Evolutionary conservation across 2,113 vertebrate genomes (phyloP), one percentile per base, ranked within the genome.

Genomic region (Xenotilapia leptura): DNA sequence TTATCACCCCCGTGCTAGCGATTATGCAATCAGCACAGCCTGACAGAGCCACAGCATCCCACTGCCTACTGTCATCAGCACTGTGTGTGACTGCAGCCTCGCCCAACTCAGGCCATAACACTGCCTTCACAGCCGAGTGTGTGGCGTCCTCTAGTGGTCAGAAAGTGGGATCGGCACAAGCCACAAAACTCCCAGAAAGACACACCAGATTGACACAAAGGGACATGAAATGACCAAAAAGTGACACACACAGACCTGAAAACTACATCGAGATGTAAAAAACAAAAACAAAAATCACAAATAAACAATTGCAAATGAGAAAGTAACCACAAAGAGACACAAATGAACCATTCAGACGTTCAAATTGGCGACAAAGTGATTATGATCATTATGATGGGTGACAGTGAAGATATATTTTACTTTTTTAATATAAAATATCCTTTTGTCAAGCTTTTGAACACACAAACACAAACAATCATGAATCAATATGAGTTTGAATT

Each of bases 101-200:
- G 53, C 84, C 90, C 82, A 36, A 6, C 9, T 17, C 26, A 3
- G 6, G 49, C 36, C 60, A 23, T 14, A 38, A 9, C 14, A 1
- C 88, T 21, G 21, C 56, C 15, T 21, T 79, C 86, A 58, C 60
- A 58, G 12, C 83, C 28, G 19, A 42, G 86, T 19, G 3, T 21
- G 55, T 75, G 51, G 82, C 75, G 88, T 51, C 89, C 90, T 84
- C 94, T 92, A 65, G 33, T 90, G 94, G 92, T 21, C 54, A 47
- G 26, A 77, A 77, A 77, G 26, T 31, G 42, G 70, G 70, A 75
- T 7, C 0, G 65, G 8, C 21, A 73, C 8, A 17, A 73, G 13
- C n/a, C 13, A 73, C 38, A 73, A 45, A 73, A 70, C 38, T 42
- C 13, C n/a, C 2, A 9, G 12, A 70, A 70, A 70, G 1, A 45